Base-by-base conservation (phyloP, 1,140 invertebrate species). In the Dinoponera quadriceps region DNA sequence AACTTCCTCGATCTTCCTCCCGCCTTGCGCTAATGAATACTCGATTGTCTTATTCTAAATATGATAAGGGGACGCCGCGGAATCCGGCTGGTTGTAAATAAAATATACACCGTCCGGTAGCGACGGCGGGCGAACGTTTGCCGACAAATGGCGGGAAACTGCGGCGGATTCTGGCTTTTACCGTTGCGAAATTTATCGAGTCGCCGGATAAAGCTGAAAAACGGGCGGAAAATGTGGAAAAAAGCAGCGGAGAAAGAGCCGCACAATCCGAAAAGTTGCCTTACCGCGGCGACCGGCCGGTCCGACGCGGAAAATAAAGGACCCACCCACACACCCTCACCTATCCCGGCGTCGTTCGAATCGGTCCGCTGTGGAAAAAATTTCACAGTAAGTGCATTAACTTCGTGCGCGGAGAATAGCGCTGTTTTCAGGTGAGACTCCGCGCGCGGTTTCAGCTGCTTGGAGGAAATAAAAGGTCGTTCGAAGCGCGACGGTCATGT, bases 141-240 rank as follows among this genome's bases (percentile, higher is more conserved):
- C 49, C 33, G 51, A 72, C 65, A 82, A 82, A 82, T 73, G 48
- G n/a, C n/a, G 65, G 55, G n/a, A 82, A 82, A 82, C 78, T 82
- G 54, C 44, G 57, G 44, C 44, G 54, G 62, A 82, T 82, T 82
- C 66, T 68, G 57, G 78, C 78, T 72, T 82, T 82, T 82, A 73
- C 68, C 68, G 54, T 72, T 71, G 66, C 51, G 48, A 71, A 82
- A 82, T 82, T 72, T 82, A 82, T 82, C 78, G 78, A 72, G 38
- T 81, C 71, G 44, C 27, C 66, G 68, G 68, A 82, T 82, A 71
- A 72, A 72, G 44, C 44, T 82, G 68, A 72, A 82, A 82, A 82
- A 73, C 78, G 65, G 20, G 68, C 78, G 27, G 55, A 60, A 71
- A 81, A 60, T 59, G 25, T 20, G n/a, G 38, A 78, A 78, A 78